These are phyloP conservation scores for Scaptomyza montana DNA, from an alignment of 1,140 invertebrate species.

Conservation along the genomic window DNA sequence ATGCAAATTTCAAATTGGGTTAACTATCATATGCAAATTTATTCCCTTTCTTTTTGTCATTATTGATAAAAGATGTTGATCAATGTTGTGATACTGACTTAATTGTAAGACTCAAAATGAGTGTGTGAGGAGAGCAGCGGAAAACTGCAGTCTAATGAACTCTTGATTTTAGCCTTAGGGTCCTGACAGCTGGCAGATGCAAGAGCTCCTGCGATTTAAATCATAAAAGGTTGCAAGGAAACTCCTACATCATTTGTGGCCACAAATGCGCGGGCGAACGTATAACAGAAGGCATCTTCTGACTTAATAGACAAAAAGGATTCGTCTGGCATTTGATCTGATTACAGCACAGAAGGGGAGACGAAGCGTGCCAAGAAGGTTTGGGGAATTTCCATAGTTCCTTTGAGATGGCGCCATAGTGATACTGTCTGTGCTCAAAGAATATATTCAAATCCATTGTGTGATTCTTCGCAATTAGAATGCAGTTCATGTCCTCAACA, in stretches of 20 bases:
- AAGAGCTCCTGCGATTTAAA: conserved; percentile 47
- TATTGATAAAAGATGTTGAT: conserved; percentile 26
- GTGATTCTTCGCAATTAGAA: conserved; percentile 52
- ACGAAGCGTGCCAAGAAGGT: conserved; percentile 3
- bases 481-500: conserved; percentile 58
- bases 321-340: conserved; percentile 49
- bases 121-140: neutral
- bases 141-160: conserved; percentile 35
- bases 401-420: conserved; percentile 55
- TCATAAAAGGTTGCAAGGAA: conserved; percentile 25
- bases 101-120: conserved; percentile 29
- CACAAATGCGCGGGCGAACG: conserved; percentile 60
- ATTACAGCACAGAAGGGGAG: conserved; percentile 8
- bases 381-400: neutral
- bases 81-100: conserved; percentile 48
- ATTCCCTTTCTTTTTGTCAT: conserved; percentile 33
- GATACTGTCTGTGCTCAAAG: neutral
- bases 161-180: neutral
- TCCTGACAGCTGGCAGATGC: conserved; percentile 52
- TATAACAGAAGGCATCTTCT: conserved; percentile 17
- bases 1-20: conserved; percentile 50
- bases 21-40: conserved; percentile 43
- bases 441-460: conserved; percentile 54
- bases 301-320: conserved; percentile 40
- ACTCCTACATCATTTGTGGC: conserved; percentile 46